phyloP scores from a whole-genome alignment of 2,888 invertebrate species.

The Therioaphis trifolii region DNA sequence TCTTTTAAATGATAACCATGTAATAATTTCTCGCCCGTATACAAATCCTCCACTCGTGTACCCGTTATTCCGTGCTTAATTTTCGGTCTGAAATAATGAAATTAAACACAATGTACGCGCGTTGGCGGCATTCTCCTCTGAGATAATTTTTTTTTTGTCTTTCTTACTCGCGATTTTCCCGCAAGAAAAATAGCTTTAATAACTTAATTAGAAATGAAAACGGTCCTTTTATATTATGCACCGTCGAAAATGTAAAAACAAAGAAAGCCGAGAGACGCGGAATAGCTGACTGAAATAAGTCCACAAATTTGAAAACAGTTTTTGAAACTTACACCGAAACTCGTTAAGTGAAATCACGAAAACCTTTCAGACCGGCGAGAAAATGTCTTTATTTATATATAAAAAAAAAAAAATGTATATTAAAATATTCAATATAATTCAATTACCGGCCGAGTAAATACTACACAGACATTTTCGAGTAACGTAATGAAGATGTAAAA shows the following conservation, averaged over 20 bases:
- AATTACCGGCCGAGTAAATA: too few relatives aligned
- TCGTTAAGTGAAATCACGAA: background rate
- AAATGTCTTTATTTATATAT: too few relatives aligned
- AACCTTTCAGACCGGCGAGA: background rate
- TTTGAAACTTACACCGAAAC: slow-evolving; percentile 1
- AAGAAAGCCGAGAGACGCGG: background rate
- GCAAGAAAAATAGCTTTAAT: slow-evolving; percentile 51
- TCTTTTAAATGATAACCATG: background rate
- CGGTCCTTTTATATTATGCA: slow-evolving; percentile 22
- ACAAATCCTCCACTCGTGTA: background rate
- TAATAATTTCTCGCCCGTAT: background rate
- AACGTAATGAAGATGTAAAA: too few relatives aligned
- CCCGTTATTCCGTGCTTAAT: background rate
- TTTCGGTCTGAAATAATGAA: background rate
- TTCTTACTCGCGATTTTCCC: background rate
- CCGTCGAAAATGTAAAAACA: slow-evolving; percentile 29
- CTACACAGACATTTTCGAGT: too few relatives aligned
- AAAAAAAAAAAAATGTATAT: too few relatives aligned
- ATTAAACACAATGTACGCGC: background rate
- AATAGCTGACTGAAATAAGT: slow-evolving; percentile 16
- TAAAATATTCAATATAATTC: background rate
- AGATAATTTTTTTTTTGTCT: background rate
- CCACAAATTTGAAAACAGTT: slow-evolving; percentile 13
- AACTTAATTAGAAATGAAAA: slow-evolving; percentile 53
- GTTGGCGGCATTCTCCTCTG: background rate